These are phyloP conservation scores for Xanthia icteritia DNA, from an alignment of 2,888 invertebrate genomes.

Conservation along the genomic window DNA sequence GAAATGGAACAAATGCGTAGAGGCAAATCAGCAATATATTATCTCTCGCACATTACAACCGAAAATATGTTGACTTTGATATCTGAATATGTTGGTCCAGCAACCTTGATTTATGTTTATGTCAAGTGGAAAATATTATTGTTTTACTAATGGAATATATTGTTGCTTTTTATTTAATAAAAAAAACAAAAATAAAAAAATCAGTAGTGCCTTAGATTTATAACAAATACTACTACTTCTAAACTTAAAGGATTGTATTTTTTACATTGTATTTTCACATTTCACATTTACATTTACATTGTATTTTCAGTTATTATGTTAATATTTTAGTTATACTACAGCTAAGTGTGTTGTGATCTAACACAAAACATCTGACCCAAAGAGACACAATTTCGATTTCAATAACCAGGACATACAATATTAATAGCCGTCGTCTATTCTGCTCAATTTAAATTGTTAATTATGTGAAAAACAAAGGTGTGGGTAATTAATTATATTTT, in stretches of 20 bases:
- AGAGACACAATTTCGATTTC: slow-evolving; percentile 32
- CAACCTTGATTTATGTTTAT: slow-evolving; percentile 15
- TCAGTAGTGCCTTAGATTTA: no score
- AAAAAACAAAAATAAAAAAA: not conserved
- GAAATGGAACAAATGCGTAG: slow-evolving; percentile 12
- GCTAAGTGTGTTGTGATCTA: not conserved
- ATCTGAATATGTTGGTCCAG: slow-evolving; percentile 15
- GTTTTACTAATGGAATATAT: slow-evolving; percentile 26
- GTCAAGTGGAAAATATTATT: slow-evolving; percentile 11
- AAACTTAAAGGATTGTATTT: not conserved
- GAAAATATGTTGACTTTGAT: slow-evolving; percentile 28
- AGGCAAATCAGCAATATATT: slow-evolving; percentile 30
- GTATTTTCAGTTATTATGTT: not conserved
- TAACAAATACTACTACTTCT: not conserved
- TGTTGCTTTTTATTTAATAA: not conserved
- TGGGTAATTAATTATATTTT: slow-evolving; percentile 79
- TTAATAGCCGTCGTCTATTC: slow-evolving; percentile 38
- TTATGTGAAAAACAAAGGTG: slow-evolving; percentile 72
- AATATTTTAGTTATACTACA: slow-evolving; percentile 1
- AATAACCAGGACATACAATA: slow-evolving; percentile 47
- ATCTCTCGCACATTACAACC: slow-evolving; percentile 19
- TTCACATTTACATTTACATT: no score
- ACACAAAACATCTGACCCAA: slow-evolving; percentile 18
- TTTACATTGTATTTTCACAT: not conserved
- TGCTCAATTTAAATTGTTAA: slow-evolving; percentile 60